Conservation (phyloP, 35 echinoderm and acorn worm genomes). For the Ophioderma brevispina region DNA sequence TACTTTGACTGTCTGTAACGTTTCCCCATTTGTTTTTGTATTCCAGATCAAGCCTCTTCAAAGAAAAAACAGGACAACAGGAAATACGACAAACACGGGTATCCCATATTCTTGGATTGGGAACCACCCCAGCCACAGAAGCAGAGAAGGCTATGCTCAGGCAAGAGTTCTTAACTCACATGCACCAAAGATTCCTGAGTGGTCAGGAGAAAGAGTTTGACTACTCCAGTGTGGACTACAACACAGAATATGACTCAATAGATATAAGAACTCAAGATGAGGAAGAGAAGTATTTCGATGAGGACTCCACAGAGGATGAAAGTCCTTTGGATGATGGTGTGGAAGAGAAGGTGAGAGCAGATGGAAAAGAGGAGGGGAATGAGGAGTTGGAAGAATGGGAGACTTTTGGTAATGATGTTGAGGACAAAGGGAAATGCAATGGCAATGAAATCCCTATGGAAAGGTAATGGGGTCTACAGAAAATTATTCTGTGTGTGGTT, state of each 20-base stretch:
- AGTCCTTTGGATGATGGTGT: not conserved
- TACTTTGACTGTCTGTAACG: no score
- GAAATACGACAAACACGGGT: not conserved
- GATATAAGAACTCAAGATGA: slow-evolving; percentile 79
- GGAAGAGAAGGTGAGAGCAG: slow-evolving; percentile 1
- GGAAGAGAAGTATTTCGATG: slow-evolving; percentile 95
- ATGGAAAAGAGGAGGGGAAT: not conserved
- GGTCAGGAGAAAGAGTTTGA: slow-evolving; percentile 90
- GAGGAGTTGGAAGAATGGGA: slow-evolving; percentile 16
- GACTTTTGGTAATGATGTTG: slow-evolving; percentile 20
- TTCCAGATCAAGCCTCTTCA: not conserved
- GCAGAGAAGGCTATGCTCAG: slow-evolving; percentile 73
- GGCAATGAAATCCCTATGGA: no score
- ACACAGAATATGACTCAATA: slow-evolving; percentile 88
- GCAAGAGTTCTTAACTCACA: slow-evolving; percentile 78
- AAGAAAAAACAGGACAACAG: not conserved
- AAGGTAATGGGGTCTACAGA: no score
- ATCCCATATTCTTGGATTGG: not conserved
- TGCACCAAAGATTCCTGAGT: slow-evolving; percentile 80
- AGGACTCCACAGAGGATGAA: slow-evolving; percentile 41
- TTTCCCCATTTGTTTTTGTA: not conserved
- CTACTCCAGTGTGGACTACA: slow-evolving; percentile 76
- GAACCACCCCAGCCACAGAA: slow-evolving; percentile 68
- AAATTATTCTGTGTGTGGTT: no score
- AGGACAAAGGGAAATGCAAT: not conserved